Base-by-base conservation (phyloP, 2,113 vertebrate genomes). In the Eonycteris spelaea region DNA sequence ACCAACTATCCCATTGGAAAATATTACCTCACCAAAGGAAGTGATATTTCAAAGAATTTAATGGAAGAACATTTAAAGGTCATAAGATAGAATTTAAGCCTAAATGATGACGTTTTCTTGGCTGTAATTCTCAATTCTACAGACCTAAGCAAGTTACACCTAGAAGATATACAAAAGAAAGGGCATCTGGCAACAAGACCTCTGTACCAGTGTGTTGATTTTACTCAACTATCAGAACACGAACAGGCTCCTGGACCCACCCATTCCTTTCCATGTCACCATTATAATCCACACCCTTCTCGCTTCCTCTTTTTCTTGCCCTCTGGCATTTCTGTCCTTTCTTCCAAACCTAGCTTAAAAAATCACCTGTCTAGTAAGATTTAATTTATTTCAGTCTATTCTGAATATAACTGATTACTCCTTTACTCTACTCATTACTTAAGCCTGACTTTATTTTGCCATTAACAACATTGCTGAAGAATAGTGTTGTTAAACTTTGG, bases 121-220 rank as follows among this genome's bases (percentile, higher is more conserved):
- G 90, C 93, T 68, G 6, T 91, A 84, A 43, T 55, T 83, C 13
- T 86, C 74, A 85, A 67, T 90, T 91, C 53, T 67, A 18, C 77
- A 84, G 96, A 95, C 83, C 45, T 75, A 86, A 93, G 61, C 40
- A 71, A 93, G 96, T 97, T 87, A 94, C 94, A 97, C 95, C 78
- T 96, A 97, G 93, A 95, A 96, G 96, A 97, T 96, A 98, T 21
- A 55, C 33, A 88, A 87, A 38, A 40, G 97, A 89, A 96, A 96
- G 86, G 95, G 75, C 97, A 96, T 92, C 71, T 97, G 94, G 89
- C 61, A 88, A 38, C 67, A 71, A 95, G 94, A 86, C 63, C 86
- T 82, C 43, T 65, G 33, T 8, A 53, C 14, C n/a, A 71, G 35
- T 86, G 73, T 97, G 94, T 96, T 97, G 95, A 95, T 79, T 91